These are phyloP conservation scores for Nesospiza acunhae DNA, from an alignment of 2,113 vertebrate genomes.

Conservation along the genomic window DNA sequence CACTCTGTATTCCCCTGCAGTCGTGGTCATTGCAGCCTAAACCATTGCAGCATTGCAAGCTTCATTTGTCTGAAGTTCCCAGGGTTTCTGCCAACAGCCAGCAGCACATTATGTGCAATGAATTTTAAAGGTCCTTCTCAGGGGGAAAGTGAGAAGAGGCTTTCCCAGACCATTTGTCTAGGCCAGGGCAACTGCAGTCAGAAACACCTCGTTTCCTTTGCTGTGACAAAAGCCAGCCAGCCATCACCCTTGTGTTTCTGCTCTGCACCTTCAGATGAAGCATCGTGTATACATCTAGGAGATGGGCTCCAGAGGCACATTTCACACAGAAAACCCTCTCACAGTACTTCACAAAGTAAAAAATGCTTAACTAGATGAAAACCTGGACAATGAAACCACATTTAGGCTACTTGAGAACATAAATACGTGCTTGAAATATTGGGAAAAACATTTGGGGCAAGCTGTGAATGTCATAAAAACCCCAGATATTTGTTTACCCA, in stretches of 20 bases:
- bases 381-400: background rate
- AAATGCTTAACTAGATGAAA: background rate
- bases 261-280: background rate
- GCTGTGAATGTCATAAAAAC: background rate
- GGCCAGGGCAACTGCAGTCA: background rate
- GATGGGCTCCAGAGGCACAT: background rate
- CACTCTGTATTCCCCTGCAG: background rate
- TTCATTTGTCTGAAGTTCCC: constrained; percentile 10
- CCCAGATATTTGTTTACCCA: background rate
- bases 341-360: background rate
- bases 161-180: background rate
- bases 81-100: constrained; percentile 27
- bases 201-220: background rate
- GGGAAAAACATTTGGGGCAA: background rate
- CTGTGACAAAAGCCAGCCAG: background rate
- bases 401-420: background rate
- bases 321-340: background rate
- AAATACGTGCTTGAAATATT: background rate
- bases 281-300: too few species aligned
- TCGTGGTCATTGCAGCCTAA: background rate
- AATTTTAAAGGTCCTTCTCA: constrained; percentile 28
- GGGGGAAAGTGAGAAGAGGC: background rate
- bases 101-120: background rate
- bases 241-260: background rate
- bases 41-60: background rate